phyloP scores from a whole-genome alignment of 2,113 vertebrate species.

The Elaphurus davidianus region DNA sequence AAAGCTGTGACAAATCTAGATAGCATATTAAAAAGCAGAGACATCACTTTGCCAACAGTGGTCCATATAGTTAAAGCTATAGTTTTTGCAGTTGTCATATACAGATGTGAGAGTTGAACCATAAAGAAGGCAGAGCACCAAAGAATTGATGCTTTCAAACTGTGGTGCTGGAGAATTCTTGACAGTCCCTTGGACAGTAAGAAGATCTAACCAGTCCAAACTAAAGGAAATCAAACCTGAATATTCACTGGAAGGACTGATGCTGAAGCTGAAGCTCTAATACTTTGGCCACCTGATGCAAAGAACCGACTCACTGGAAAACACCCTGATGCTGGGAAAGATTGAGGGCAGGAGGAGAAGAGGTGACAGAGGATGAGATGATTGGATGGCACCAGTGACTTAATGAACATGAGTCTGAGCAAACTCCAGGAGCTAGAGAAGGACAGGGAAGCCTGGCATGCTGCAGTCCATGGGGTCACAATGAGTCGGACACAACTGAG shows the following conservation, averaged over 20 bases:
- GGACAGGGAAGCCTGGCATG: background rate
- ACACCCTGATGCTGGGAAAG: background rate
- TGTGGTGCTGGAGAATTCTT: background rate
- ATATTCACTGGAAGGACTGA: background rate
- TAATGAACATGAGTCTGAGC: background rate
- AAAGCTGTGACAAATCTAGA: background rate
- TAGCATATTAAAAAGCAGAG: background rate
- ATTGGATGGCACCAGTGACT: background rate
- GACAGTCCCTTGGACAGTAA: background rate
- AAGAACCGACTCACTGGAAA: background rate
- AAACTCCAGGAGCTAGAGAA: background rate
- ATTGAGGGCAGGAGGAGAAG: background rate
- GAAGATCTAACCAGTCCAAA: background rate
- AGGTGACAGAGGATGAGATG: background rate
- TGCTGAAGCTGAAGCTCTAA: background rate
- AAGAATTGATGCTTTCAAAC: background rate
- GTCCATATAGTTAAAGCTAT: background rate
- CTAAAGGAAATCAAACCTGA: background rate
- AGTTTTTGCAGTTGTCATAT: background rate
- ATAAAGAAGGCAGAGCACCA: background rate
- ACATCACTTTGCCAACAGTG: background rate
- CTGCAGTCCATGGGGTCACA: background rate
- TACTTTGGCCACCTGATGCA: background rate
- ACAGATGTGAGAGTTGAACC: background rate
- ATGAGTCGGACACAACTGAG: background rate